Evolutionary conservation across 1,140 invertebrate genomes (phyloP), one percentile per base, ranked within the genome.

Genomic region (Papilio aristodemus): DNA sequence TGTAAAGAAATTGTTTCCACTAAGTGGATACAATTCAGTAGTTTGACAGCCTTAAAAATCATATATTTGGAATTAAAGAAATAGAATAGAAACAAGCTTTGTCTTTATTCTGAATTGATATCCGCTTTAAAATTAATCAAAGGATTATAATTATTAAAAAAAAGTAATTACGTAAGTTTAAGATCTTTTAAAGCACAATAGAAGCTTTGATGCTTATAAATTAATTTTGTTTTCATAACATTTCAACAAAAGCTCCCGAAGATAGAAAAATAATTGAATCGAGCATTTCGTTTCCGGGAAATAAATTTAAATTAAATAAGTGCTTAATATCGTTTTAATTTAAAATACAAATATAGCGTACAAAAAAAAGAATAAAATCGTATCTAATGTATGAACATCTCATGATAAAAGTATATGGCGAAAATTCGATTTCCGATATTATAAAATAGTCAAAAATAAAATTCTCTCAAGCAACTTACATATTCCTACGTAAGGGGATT

Each of bases 201-300:
- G 19, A 22, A 50, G 17, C 46, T 50, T 50, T 50, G 46, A 50
- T 22, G 46, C 17, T 50, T 19, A 9, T 50, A 50, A 50, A 50
- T 50, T 50, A 50, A 50, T 50, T 50, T 17, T 17, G 46, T 50
- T 50, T 50, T 22, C 46, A 22, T 19, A 50, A 50, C 10, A 50
- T 50, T 50, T 22, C 19, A 50, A 43, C 41, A 43, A 43, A 50
- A 50, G 17, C 2, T 2, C 8, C 10, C 17, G 11, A 50, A 50
- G 46, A 50, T 50, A 22, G 46, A 50, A 50, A 50, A 50, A 50
- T 50, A 50, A 50, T 50, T 22, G 9, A 50, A 50, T 17, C 17
- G 43, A 41, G n/a, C 11, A 46, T 50, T 50, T 50, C 19, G 17
- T 19, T 50, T 22, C 9, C 9, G 17, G 11, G 19, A 22, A 22